A percentile compares a stretch with the other conserved stretches of the same genome.
phyloP scores from a whole-genome alignment of 2,797 vertebrate genomes.

The Lates japonicus region DNA sequence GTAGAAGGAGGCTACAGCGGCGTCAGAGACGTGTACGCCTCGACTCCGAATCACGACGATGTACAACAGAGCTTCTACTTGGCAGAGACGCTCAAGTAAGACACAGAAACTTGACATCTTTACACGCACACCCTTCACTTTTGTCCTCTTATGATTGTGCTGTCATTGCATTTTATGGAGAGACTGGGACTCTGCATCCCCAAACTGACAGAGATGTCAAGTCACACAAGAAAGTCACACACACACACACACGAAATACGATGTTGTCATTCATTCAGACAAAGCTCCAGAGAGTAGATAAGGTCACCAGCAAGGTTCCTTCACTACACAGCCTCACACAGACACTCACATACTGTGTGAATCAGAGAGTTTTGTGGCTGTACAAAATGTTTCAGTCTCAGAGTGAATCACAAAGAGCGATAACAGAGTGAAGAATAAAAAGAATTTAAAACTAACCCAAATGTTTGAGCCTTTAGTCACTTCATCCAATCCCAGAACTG shows the following conservation, averaged over 20 bases:
- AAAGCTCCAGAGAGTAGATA: conserved; percentile 9
- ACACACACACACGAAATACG: background rate
- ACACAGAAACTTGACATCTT: conserved; percentile 31
- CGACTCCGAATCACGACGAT: conserved; percentile 90
- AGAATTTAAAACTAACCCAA: background rate
- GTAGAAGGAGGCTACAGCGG: conserved; percentile 96
- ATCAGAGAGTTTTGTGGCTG: background rate
- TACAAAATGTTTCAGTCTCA: background rate
- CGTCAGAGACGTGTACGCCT: conserved; percentile 93
- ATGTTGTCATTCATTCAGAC: conserved; percentile 24
- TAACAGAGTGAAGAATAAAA: background rate
- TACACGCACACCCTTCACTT: background rate
- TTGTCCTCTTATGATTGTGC: conserved; percentile 30
- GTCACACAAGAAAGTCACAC: background rate
- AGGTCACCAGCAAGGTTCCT: conserved; percentile 9
- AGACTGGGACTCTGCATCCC: conserved; percentile 6
- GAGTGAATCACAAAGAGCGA: background rate
- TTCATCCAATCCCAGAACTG: background rate
- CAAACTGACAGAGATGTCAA: conserved; percentile 34
- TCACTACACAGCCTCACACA: background rate
- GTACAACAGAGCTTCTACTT: conserved; percentile 99
- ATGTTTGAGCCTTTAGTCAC: background rate
- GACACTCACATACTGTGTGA: no score
- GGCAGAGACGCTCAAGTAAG: conserved; percentile 98
- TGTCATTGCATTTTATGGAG: conserved; percentile 39